Evolutionary conservation across 2,113 vertebrate species (phyloP).

Genomic region (rabbit (Oryctolagus cuniculus)): mOryCun1.1 NC_091451.1:13786001-13786500

Average conservation of each 20-base stretch:
- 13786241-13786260: background rate
- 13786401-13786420: background rate
- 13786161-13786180: too few species aligned
- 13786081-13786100: too few species aligned
- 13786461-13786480: constrained; percentile 26
- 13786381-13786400: constrained; percentile 16
- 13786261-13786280: background rate
- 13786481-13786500: constrained; percentile 25
- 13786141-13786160: too few species aligned
- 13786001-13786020: too few species aligned
- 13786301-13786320: constrained; percentile 4
- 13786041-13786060: too few species aligned
- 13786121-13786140: too few species aligned
- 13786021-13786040: too few species aligned
- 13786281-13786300: background rate
- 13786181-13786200: too few species aligned
- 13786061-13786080: too few species aligned
- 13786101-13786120: too few species aligned
- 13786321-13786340: constrained; percentile 16
- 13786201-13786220: too few species aligned
- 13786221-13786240: too few species aligned
- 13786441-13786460: background rate
- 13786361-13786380: background rate
- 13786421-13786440: background rate
- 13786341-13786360: background rate